phyloP scores from a whole-genome alignment of 2,888 invertebrate genomes.

The Drosophila neutralis region DNA sequence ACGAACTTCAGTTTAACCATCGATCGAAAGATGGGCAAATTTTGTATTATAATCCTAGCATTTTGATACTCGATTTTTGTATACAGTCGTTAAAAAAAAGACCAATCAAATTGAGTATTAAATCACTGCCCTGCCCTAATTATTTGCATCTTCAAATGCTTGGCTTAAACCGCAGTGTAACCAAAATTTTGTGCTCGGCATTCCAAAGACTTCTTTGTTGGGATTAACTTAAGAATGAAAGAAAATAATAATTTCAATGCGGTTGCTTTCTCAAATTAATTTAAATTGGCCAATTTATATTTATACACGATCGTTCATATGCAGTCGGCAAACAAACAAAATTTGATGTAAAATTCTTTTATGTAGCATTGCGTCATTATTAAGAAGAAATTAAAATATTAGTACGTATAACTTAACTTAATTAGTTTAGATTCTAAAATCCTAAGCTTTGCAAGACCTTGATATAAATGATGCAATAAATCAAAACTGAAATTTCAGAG shows the following conservation, averaged over 20 bases:
- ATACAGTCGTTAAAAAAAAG: not conserved
- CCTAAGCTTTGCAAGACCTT: not conserved
- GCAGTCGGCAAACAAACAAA: not conserved
- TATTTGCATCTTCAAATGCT: not conserved
- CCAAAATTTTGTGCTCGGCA: not conserved
- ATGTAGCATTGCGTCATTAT: not conserved
- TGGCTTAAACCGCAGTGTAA: not conserved
- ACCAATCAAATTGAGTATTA: not conserved
- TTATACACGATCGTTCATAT: not conserved
- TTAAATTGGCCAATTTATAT: not conserved
- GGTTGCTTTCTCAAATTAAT: not conserved
- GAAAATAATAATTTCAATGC: not conserved
- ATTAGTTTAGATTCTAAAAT: not conserved
- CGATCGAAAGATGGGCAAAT: not conserved
- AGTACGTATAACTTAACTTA: not conserved
- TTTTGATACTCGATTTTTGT: not conserved
- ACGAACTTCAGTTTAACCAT: not conserved
- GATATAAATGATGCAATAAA: not conserved
- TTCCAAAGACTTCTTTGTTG: not conserved
- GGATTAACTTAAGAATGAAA: not conserved
- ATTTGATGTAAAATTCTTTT: not conserved
- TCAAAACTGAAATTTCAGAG: not conserved
- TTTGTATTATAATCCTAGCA: not conserved
- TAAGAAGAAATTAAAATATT: not conserved
- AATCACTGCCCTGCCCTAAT: not conserved